A percentile compares a stretch with the other conserved stretches of the same genome.
phyloP scores from a whole-genome alignment of 2,888 invertebrate genomes.

The Psylliodes chrysocephalus region DNA sequence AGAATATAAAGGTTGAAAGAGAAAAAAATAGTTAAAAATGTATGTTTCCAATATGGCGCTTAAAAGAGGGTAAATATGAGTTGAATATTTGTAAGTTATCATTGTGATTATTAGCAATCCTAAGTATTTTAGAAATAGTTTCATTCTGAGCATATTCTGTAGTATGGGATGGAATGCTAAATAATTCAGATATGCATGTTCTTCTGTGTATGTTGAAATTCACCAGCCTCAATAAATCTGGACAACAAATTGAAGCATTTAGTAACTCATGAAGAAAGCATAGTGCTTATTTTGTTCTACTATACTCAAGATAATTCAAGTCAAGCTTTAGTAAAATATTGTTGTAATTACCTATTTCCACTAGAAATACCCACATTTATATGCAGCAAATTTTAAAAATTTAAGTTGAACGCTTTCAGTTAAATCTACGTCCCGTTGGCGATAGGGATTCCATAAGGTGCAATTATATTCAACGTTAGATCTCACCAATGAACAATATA shows the following conservation, averaged over 20 bases:
- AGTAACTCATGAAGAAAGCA: not conserved
- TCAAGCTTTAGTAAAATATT: not conserved
- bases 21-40: too few species aligned
- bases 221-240: not conserved
- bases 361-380: not conserved
- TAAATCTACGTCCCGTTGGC: not conserved
- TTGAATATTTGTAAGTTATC: too few species aligned
- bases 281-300: not conserved
- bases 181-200: not conserved
- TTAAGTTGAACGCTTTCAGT: not conserved
- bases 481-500: not conserved
- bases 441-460: conserved; percentile 3
- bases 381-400: not conserved
- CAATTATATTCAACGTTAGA: conserved; percentile 2
- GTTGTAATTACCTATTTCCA: not conserved
- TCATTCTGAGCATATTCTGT: too few species aligned
- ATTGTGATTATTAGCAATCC: too few species aligned
- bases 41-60: too few species aligned
- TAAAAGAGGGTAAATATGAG: too few species aligned
- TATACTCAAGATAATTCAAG: not conserved
- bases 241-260: not conserved
- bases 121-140: too few species aligned
- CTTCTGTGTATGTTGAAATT: not conserved
- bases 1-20: too few species aligned
- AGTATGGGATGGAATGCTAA: too few species aligned